Evolutionary conservation across 2,113 vertebrate species (phyloP).

Genomic region (Sciurus niger): DNA sequence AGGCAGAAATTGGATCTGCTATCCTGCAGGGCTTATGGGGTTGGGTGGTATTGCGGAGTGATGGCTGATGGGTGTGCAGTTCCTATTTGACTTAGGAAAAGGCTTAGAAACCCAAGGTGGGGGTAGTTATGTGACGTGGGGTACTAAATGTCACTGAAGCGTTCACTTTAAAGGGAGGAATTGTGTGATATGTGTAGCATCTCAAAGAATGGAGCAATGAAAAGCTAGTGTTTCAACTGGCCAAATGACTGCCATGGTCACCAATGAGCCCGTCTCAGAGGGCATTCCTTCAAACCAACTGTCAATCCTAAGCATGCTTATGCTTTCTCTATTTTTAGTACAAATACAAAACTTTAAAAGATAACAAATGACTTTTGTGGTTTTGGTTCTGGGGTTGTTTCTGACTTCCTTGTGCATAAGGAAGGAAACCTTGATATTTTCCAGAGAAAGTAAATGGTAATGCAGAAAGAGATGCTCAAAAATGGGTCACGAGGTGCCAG

Average conservation of each 20-base stretch:
- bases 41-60: not conserved
- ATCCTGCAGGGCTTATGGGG: rapidly evolving
- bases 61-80: rapidly evolving
- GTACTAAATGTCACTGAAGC: not conserved
- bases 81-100: not conserved
- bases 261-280: not conserved
- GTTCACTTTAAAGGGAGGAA: not conserved
- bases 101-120: not conserved
- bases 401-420: rapidly evolving
- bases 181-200: rapidly evolving
- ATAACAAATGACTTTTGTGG: rapidly evolving
- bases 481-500: not conserved
- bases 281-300: not conserved
- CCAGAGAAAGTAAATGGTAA: not conserved
- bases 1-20: not conserved
- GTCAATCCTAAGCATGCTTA: rapidly evolving
- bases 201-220: not conserved
- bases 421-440: not conserved
- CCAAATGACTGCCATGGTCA: not conserved
- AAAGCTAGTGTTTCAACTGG: not conserved
- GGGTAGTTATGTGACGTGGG: not conserved
- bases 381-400: not conserved
- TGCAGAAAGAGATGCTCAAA: not conserved
- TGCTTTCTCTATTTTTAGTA: not conserved
- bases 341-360: not conserved